These are phyloP conservation scores for Neodiprion pinetum DNA, from an alignment of 1,140 invertebrate genomes.

Conservation along the genomic window DNA sequence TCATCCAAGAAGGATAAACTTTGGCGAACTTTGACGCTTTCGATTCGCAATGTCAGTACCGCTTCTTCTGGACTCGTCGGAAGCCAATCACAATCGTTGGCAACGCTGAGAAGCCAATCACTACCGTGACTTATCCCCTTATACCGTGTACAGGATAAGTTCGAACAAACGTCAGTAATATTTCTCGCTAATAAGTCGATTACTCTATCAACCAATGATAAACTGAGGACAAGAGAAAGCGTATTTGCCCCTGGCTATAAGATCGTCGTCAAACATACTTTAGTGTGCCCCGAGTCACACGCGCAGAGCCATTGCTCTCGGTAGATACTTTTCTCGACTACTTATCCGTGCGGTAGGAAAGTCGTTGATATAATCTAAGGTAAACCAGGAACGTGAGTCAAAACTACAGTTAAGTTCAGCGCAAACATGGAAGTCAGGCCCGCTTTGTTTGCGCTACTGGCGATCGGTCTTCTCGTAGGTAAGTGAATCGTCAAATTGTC, in stretches of 20 bases:
- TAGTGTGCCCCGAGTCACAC: slow-evolving; percentile 33
- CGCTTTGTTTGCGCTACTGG: background rate
- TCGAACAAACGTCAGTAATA: background rate
- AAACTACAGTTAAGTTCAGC: background rate
- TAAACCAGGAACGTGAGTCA: background rate
- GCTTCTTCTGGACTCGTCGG: too few species aligned
- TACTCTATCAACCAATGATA: slow-evolving; percentile 27
- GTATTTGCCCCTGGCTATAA: slow-evolving; percentile 19
- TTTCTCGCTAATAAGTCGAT: background rate
- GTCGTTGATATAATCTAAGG: background rate
- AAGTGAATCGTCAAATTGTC: background rate
- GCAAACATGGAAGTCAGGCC: background rate
- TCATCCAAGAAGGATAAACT: too few species aligned
- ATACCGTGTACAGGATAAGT: background rate
- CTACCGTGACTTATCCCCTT: background rate
- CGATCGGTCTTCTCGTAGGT: background rate
- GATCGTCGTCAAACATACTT: slow-evolving; percentile 16
- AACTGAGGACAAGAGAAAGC: slow-evolving; percentile 36
- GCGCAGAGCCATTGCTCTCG: background rate
- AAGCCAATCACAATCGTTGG: background rate
- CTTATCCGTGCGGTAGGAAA: background rate
- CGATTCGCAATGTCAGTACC: too few species aligned
- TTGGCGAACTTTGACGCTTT: too few species aligned
- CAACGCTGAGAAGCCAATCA: background rate
- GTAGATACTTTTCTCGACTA: background rate